Evolutionary conservation across 2,113 vertebrate species (phyloP).

Genomic region (Genyomyrus donnyi): DNA sequence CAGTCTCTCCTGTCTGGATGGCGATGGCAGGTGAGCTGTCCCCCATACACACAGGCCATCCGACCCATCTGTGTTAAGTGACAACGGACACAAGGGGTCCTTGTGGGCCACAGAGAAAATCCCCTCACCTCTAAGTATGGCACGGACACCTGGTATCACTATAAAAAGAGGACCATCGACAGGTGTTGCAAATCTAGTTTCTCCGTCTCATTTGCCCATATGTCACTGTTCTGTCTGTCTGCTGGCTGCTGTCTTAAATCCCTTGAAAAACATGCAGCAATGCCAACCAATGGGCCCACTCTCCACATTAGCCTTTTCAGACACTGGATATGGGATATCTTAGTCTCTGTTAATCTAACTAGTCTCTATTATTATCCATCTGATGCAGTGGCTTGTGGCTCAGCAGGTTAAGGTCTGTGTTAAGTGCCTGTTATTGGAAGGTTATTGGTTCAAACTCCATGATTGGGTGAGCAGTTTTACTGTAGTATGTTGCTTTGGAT

Average conservation of each 20-base stretch:
- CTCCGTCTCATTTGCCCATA: not conserved
- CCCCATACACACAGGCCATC: not conserved
- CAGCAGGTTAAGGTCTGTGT: not conserved
- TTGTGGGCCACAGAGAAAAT: conserved; percentile 3
- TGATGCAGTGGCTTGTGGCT: not conserved
- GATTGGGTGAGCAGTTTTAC: not conserved
- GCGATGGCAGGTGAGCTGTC: not conserved
- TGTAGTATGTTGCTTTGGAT: not conserved
- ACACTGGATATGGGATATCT: not conserved
- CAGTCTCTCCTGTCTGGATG: not conserved
- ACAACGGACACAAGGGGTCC: not conserved
- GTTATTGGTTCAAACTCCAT: not conserved
- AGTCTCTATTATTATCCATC: not conserved
- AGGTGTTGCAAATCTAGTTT: not conserved
- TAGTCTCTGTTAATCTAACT: not conserved
- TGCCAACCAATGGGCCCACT: not conserved
- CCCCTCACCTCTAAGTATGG: conserved; percentile 8
- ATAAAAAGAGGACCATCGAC: conserved; percentile 6
- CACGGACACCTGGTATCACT: not conserved
- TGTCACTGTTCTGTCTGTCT: not conserved
- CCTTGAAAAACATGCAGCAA: not conserved
- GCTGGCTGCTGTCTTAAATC: not conserved
- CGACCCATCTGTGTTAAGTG: not conserved
- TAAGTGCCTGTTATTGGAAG: not conserved
- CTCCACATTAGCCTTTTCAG: not conserved